These are phyloP conservation scores for Umimayanthus chanpuru DNA, from an alignment of 92 coral and sea anemone species.

Conservation along the genomic window DNA sequence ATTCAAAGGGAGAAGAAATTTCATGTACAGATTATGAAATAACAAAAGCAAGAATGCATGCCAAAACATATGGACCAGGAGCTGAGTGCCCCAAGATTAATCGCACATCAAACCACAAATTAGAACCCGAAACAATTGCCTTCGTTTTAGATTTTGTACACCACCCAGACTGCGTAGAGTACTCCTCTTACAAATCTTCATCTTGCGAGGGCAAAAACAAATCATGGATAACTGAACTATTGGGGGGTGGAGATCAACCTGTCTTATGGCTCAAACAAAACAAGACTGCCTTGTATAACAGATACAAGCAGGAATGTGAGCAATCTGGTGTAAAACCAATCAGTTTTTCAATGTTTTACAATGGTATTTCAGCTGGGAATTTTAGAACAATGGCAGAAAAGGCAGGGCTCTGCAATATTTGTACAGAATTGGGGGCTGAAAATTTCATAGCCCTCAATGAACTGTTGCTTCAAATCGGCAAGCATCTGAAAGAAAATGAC, in stretches of 20 bases:
- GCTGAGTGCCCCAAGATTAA: constrained; percentile 13
- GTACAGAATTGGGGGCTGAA: constrained; percentile 41
- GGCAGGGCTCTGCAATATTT: constrained; percentile 48
- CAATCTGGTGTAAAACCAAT: constrained; percentile 40
- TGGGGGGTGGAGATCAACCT: constrained; percentile 51
- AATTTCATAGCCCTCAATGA: constrained; percentile 27
- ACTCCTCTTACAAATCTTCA: constrained; percentile 18
- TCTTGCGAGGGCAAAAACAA: constrained; percentile 17
- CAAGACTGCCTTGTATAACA: constrained; percentile 30
- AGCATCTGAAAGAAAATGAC: background rate
- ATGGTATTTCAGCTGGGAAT: constrained; percentile 40
- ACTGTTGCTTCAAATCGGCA: background rate
- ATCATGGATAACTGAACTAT: constrained; percentile 37
- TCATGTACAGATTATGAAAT: constrained; percentile 31
- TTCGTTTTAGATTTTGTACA: constrained; percentile 37
- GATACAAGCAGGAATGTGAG: constrained; percentile 35
- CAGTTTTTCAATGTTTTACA: constrained; percentile 17
- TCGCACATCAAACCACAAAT: background rate
- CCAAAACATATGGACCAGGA: constrained; percentile 17
- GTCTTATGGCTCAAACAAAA: constrained; percentile 45
- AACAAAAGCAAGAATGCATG: constrained; percentile 33
- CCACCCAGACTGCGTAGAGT: constrained; percentile 4
- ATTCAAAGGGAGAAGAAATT: constrained; percentile 21
- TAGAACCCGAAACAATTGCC: constrained; percentile 36
- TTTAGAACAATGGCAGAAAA: constrained; percentile 35